Evolutionary conservation across 2,797 vertebrate genomes (phyloP), one percentile per base, ranked within the genome.

Genomic region (Labroides dimidiatus): DNA sequence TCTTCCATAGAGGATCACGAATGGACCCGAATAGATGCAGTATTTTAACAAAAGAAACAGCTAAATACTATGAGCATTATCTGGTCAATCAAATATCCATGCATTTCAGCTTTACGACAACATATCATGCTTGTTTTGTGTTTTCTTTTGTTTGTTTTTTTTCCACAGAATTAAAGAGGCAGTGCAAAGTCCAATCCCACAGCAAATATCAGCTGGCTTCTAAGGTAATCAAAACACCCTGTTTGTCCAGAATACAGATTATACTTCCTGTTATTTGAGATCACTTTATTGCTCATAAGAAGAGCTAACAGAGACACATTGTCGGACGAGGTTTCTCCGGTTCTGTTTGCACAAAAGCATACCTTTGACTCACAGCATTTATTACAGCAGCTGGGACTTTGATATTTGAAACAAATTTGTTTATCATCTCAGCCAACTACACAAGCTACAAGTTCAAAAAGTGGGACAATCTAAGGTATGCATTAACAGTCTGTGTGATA

Each of bases 361-460:
- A 6, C 83, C 75, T 83, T 77, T 33, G 47, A 50, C 75, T 75
- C 20, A 80, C 27, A 56, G 17, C 17, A 55, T 52, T 47, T 42
- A 43, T 71, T 69, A 72, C 66, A 73, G 78, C 64, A 67, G 62
- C 61, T 6, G 69, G 85, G 89, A 89, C 88, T 87, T 88, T 91
- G 91, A 86, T 30, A 88, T 80, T 37, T 71, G 65, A 14, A 27
- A 71, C 62, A 37, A 42, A 50, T 47, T 42, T 37, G 43, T 39
- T 7, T 23, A 27, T 69, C 41, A 27, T 20, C 51, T 41, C 15
- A 50, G 37, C 63, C 55, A 52, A 69, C 16, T 8, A 37, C 15
- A 47, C 4, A 14, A 49, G 12, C 69, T 60, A 73, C 49, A 60
- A 30, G 41, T 42, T 44, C 65, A 44, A 52, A 48, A 49, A 44